Conservation (phyloP, 2,113 vertebrate species). For the Bubo bubo region DNA sequence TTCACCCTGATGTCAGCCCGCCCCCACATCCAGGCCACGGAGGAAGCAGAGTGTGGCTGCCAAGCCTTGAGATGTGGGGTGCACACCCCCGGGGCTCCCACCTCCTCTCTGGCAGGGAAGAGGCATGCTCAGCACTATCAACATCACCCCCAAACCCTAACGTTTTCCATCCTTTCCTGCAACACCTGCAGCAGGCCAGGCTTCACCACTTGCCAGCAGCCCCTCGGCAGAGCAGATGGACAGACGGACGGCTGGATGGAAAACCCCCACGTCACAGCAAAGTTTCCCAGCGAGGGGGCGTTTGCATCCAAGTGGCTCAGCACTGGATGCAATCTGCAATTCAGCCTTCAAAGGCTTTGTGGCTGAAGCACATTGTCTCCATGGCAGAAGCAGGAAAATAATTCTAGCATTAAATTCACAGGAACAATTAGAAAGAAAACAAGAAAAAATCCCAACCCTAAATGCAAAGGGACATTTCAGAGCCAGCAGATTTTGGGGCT, state of each 20-base stretch:
- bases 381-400: neutral
- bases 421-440: neutral
- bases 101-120: neutral
- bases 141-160: neutral
- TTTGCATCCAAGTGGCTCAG: neutral
- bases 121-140: accelerated
- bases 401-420: neutral
- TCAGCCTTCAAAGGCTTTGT: constrained; percentile 22
- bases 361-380: neutral
- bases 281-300: neutral
- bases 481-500: neutral
- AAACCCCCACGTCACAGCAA: neutral
- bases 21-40: accelerated
- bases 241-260: neutral
- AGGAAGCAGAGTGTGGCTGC: accelerated
- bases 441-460: neutral
- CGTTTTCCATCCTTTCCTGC: neutral
- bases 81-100: neutral
- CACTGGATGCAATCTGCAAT: neutral
- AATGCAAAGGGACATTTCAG: neutral
- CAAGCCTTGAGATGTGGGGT: accelerated
- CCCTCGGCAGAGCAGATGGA: neutral
- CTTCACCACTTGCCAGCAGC: neutral
- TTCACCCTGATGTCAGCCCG: accelerated
- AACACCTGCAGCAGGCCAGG: neutral